Base-by-base conservation (phyloP, 2,797 vertebrate species). In the Xenentodon cancila region DNA sequence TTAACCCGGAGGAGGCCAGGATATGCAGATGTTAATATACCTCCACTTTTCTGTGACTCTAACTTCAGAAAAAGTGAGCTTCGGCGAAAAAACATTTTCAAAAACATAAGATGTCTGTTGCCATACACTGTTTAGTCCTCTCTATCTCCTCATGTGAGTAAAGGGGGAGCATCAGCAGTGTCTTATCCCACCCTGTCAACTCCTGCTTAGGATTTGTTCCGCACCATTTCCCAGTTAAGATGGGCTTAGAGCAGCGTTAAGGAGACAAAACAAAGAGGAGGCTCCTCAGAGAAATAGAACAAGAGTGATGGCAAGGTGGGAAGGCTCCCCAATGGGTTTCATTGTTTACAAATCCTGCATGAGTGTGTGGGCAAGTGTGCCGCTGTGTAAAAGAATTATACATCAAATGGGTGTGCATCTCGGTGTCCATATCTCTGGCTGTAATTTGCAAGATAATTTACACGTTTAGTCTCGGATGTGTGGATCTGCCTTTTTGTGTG, bases 191-290 rank as follows among this genome's bases (percentile, higher is more conserved):
- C 34, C 62, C 77, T 73, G 76, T 87, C 81, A 82, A 84, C 70
- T 86, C 68, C 74, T 81, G 81, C 79, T 89, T 73, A 57, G 84
- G 88, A 89, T 92, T 90, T 91, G 85, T 92, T 92, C 88, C 81
- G 89, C 89, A 87, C 83, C 86, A 82, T 92, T 89, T 90, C 88
- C 77, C 80, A 21, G 63, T 86, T 87, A 89, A 91, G 85, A 90
- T 81, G 80, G 77, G 82, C 82, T 92, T 90, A 90, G 75, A 80
- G 85, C 77, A 73, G 82, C 81, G 79, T 88, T 90, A 90, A 79
- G 77, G 72, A 84, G 76, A 79, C 81, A 80, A 85, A 90, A 83
- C 88, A 83, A 81, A 72, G 77, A 80, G 46, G 63, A 71, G 55
- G 50, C 73, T 75, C 74, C 56, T 62, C 55, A 70, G 73, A 85